Evolutionary conservation across 2,888 invertebrate genomes (phyloP).

Genomic region (Hemaris fuciformis): DNA sequence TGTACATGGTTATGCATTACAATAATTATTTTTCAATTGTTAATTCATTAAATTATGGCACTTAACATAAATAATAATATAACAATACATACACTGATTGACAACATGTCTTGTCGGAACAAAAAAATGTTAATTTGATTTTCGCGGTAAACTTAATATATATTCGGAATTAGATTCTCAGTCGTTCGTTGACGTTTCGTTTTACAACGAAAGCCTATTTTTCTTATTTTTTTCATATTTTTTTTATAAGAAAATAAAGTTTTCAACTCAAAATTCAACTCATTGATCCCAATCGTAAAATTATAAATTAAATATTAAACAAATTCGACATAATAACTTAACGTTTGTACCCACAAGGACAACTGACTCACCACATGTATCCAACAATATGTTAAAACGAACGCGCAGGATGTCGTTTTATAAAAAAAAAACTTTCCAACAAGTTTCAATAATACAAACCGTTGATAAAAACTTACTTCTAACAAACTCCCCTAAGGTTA

Average conservation of each 20-base stretch:
- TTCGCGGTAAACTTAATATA: constrained; percentile 38
- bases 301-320: constrained; percentile 63
- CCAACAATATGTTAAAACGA: constrained; percentile 57
- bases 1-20: constrained; percentile 81
- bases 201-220: constrained; percentile 66
- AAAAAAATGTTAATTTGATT: constrained; percentile 21
- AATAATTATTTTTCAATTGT: constrained; percentile 78
- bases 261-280: constrained; percentile 68
- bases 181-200: constrained; percentile 78
- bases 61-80: constrained; percentile 75
- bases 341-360: constrained; percentile 77
- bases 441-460: constrained; percentile 71
- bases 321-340: constrained; percentile 66
- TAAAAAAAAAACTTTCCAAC: constrained; percentile 73
- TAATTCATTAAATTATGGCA: constrained; percentile 81
- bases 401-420: constrained; percentile 77
- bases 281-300: constrained; percentile 77
- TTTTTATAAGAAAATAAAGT: constrained; percentile 72
- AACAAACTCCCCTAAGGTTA: constrained; percentile 64
- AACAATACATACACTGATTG: constrained; percentile 69
- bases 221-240: constrained; percentile 43
- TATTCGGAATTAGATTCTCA: constrained; percentile 77
- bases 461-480: constrained; percentile 77
- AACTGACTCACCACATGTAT: constrained; percentile 63
- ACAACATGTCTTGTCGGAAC: constrained; percentile 61